Base-by-base conservation (phyloP, 1,140 invertebrate species). In the Drosophila grimshawi region DNA sequence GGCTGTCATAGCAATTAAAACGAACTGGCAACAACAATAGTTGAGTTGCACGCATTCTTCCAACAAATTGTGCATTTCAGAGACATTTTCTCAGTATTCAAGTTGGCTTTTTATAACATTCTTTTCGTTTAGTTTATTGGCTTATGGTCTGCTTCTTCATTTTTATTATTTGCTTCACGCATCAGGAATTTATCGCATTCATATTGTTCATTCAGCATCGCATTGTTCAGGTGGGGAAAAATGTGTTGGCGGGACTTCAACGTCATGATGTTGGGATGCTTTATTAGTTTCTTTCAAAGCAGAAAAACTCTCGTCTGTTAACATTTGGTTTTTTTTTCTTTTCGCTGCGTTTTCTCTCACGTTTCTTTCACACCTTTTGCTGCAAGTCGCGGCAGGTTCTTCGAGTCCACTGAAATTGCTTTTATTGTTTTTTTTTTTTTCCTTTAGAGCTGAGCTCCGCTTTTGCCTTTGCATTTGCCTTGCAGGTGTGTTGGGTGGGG, bases 361-460 rank as follows among this genome's bases (percentile, higher is more conserved):
- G 43, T 64, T 62, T 81, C 65, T 64, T 62, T 81, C 65, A 46
- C 80, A 83, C 80, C 80, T 79, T 82, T 74, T 32, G n/a, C 32
- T 63, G n/a, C 52, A 61, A 41, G n/a, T 11, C 72, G 74, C 80
- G 33, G 57, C 76, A 80, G 80, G 76, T 65, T 80, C 56, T 55
- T 29, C 52, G 45, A 56, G 56, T 70, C 57, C 65, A 72, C 85
- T 80, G 81, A 85, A 82, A 82, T 85, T 83, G 80, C 80, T 82
- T 82, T 85, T 82, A 19, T 19, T 59, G 56, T 73, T 52, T 19
- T 6, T 35, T 33, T 10, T 35, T 39, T 56, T 33, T 52, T 43
- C 39, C n/a, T 8, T 43, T 43, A 1, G 39, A 43, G 39, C 48
- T 37, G 49, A 30, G 19, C n/a, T 57, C 8, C 45, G 19, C n/a